These are phyloP conservation scores for Eristalis intricaria DNA, from an alignment of 2,888 invertebrate species.

Conservation along the genomic window DNA sequence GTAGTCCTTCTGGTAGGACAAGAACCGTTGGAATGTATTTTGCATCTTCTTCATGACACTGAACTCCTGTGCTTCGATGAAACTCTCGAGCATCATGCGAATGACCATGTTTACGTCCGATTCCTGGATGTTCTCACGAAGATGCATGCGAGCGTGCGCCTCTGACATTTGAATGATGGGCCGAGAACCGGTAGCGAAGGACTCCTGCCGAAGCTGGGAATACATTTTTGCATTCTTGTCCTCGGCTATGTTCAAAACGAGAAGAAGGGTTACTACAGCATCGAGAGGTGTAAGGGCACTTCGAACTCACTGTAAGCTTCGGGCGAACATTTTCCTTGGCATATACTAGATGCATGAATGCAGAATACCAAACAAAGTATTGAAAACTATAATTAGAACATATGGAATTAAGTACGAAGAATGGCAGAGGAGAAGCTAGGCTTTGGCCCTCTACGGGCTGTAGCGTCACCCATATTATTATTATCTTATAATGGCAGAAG, in stretches of 20 bases:
- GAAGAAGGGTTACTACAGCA: neutral
- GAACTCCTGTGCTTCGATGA: conserved; percentile 99
- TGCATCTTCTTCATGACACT: conserved; percentile 98
- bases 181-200: conserved; percentile 96
- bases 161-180: conserved; percentile 99
- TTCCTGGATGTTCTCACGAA: conserved; percentile 94
- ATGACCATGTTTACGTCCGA: conserved; percentile 99
- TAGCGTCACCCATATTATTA: no score
- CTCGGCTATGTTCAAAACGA: conserved; percentile 91
- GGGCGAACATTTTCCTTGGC: conserved; percentile 96
- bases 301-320: conserved; percentile 85
- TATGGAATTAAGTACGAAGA: no score
- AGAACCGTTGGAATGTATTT: conserved; percentile 94
- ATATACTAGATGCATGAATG: no score
- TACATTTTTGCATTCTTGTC: conserved; percentile 99
- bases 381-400: no score
- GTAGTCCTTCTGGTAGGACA: conserved; percentile 97
- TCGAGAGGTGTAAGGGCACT: neutral
- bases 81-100: conserved; percentile 97
- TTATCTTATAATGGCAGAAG: no score
- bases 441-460: no score
- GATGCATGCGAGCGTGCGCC: conserved; percentile 97
- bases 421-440: no score
- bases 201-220: conserved; percentile 96
- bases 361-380: no score